Evolutionary conservation across 2,888 invertebrate species (phyloP), one percentile per base, ranked within the genome.

Genomic region (Lampropteryx suffumata): DNA sequence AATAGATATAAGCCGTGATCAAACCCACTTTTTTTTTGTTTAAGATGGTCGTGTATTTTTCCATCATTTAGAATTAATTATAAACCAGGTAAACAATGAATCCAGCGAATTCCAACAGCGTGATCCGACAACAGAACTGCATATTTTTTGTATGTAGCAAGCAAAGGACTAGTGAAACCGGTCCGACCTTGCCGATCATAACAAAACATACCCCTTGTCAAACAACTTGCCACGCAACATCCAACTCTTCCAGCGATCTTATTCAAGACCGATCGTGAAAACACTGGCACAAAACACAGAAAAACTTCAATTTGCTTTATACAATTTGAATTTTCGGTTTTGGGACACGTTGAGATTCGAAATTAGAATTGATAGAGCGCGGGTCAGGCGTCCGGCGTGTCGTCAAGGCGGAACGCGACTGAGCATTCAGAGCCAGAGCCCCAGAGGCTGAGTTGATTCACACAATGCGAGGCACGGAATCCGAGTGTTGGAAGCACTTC

Each of bases 121-220:
- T 47, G 50, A 47, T 55, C 37, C 42, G 26, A 32, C 36, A 42
- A 47, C 27, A 28, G 30, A 48, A 35, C 33, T 43, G 41, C 41
- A 41, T 32, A 46, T 41, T 48, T 48, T 47, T 53, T 40, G 43
- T 46, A 6, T n/a, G 36, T 14, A 32, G 33, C 27, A 42, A 28
- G 49, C 12, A 37, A 11, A 33, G 42, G 35, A 39, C 53, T 51
- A 57, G 52, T 48, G 37, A 45, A 71, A 76, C 77, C 74, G 77
- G 74, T 66, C 71, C 70, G 71, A 73, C 76, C 67, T 67, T 62
- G 59, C 27, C 12, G 21, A 48, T 60, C 60, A 59, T 56, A 62
- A 64, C 62, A 64, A 62, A 61, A 65, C 60, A 63, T 57, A 56
- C 57, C 53, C 42, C 37, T 40, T 24, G 44, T 46, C 32, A 39